A percentile compares a stretch with the other conserved stretches of the same genome.
These are phyloP conservation scores for Drosophila lutescens DNA, from an alignment of 2,888 invertebrate genomes.

Conservation along the genomic window DNA sequence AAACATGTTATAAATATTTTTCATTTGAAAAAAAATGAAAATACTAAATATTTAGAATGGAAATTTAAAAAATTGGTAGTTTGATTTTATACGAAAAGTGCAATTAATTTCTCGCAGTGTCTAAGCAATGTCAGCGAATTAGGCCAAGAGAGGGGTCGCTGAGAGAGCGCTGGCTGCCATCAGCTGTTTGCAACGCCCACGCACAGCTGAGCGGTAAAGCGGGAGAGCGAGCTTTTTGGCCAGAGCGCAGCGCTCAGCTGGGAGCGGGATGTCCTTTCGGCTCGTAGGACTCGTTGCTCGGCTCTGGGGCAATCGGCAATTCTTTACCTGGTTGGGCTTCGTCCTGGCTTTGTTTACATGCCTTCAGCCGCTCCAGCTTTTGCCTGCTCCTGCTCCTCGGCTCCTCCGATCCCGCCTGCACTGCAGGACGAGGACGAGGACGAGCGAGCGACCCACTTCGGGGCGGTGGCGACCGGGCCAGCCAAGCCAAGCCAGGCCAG, in stretches of 20 bases:
- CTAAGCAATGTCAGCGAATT: constrained; percentile 70
- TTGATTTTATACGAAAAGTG: too few species aligned
- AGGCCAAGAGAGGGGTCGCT: constrained; percentile 50
- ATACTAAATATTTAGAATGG: too few species aligned
- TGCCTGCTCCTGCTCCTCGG: constrained; percentile 22
- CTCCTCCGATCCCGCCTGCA: constrained; percentile 49
- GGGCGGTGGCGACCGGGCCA: constrained; percentile 28
- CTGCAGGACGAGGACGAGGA: constrained; percentile 70
- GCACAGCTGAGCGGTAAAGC: constrained; percentile 39
- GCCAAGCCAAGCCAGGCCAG: constrained; percentile 12
- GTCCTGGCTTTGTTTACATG: constrained; percentile 53
- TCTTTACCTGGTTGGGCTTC: constrained; percentile 32
- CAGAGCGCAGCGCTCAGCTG: constrained; percentile 38
- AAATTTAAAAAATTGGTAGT: too few species aligned
- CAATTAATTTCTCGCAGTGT: not conserved
- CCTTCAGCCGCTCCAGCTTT: constrained; percentile 29
- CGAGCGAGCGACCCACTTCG: constrained; percentile 62
- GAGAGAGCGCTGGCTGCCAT: constrained; percentile 39
- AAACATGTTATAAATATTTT: too few species aligned
- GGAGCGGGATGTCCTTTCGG: constrained; percentile 15
- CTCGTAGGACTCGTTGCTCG: not conserved
- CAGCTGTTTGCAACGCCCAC: constrained; percentile 65
- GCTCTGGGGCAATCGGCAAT: too few species aligned
- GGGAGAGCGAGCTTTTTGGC: constrained; percentile 28
- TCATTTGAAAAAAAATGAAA: too few species aligned